Percentiles rank a stretch among this genome's conserved stretches.
Conservation (phyloP, 2,113 vertebrate genomes). For the Cinclus cinclus region DNA sequence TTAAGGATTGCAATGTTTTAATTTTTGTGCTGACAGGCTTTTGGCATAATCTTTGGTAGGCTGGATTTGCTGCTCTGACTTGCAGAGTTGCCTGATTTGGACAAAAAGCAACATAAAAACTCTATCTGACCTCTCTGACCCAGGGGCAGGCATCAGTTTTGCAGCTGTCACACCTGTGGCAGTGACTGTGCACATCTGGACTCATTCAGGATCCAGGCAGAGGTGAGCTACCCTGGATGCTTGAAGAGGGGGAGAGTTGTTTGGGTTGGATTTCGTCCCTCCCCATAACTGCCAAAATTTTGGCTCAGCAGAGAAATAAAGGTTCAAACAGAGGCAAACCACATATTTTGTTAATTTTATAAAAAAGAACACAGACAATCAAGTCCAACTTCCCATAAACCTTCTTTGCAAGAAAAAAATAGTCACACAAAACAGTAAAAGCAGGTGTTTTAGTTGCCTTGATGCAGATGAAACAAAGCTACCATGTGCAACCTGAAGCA, state of each 20-base stretch:
- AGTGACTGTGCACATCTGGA: background rate
- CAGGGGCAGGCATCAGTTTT: background rate
- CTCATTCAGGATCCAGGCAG: background rate
- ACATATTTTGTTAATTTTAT: background rate
- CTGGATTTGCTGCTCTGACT: background rate
- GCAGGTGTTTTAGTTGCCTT: background rate
- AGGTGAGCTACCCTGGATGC: background rate
- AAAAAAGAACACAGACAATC: background rate
- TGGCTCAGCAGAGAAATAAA: background rate
- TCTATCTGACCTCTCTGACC: background rate
- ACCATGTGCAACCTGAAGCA: background rate
- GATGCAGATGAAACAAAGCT: background rate
- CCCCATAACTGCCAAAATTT: background rate
- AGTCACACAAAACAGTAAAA: background rate
- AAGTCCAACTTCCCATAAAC: background rate
- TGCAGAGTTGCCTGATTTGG: background rate
- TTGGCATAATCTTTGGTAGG: background rate
- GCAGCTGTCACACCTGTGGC: background rate
- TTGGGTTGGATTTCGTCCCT: background rate
- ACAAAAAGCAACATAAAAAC: background rate
- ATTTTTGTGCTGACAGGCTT: slow-evolving; percentile 21
- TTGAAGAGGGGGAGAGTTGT: background rate
- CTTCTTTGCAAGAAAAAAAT: background rate
- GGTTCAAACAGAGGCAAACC: background rate
- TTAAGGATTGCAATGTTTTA: background rate